These are phyloP conservation scores for Festucalex cinctus DNA, from an alignment of 2,113 vertebrate genomes.

Conservation along the genomic window DNA sequence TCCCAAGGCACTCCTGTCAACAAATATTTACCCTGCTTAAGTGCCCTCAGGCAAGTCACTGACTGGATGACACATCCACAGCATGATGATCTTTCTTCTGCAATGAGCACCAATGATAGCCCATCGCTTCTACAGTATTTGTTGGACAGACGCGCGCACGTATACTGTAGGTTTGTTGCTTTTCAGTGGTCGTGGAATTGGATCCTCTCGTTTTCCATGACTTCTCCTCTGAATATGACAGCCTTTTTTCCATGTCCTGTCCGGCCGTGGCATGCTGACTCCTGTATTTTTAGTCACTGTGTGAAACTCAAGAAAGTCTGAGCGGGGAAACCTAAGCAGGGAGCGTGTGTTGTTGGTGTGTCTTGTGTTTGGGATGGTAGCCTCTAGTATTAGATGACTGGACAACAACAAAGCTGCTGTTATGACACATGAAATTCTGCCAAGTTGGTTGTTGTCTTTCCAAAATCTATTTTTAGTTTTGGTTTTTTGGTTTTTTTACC, in stretches of 20 bases:
- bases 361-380: constrained; percentile 17
- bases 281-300: constrained; percentile 66
- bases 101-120: constrained; percentile 4
- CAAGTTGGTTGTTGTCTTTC: constrained; percentile 6
- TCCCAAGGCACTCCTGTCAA: constrained; percentile 3
- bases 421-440: constrained; percentile 5
- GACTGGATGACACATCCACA: background rate
- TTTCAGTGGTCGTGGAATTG: constrained; percentile 68
- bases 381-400: background rate
- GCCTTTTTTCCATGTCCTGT: constrained; percentile 63
- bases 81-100: background rate
- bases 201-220: constrained; percentile 69
- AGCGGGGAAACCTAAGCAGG: constrained; percentile 42
- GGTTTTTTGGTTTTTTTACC: too few relatives aligned
- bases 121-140: constrained; percentile 52
- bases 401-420: constrained; percentile 4
- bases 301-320: constrained; percentile 66
- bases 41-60: constrained; percentile 2
- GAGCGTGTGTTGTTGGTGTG: background rate
- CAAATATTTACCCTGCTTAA: background rate
- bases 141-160: constrained; percentile 26
- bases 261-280: constrained; percentile 51
- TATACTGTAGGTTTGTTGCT: constrained; percentile 65
- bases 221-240: constrained; percentile 68
- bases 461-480: constrained; percentile 32